phyloP scores from a whole-genome alignment of 2,113 vertebrate genomes.

The Talpa occidentalis region DNA sequence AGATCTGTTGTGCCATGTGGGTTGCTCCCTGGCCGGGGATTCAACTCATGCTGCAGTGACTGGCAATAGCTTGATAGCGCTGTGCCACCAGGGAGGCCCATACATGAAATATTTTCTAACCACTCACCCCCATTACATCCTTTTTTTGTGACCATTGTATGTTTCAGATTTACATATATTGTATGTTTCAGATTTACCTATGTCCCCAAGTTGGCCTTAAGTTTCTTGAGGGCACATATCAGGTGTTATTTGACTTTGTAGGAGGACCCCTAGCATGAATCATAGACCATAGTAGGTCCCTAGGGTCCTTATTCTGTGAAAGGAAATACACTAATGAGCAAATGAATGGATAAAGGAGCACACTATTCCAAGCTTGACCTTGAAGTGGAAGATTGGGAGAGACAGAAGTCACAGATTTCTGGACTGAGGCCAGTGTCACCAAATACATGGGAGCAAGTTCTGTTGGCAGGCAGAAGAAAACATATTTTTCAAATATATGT shows the following conservation, averaged over 20 bases:
- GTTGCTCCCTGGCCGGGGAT: too few species aligned
- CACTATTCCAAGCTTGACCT: neutral
- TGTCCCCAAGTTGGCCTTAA: neutral
- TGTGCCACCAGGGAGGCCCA: too few species aligned
- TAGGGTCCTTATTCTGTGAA: neutral
- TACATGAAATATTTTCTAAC: neutral
- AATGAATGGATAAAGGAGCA: neutral
- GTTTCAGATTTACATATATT: neutral
- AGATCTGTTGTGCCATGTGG: too few species aligned
- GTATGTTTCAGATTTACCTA: neutral
- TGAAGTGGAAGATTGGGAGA: neutral
- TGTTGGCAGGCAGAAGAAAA: neutral
- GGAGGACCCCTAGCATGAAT: neutral
- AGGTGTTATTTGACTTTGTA: neutral
- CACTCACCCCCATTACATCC: neutral
- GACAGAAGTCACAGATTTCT: neutral
- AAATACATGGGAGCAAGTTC: neutral
- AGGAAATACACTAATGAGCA: neutral
- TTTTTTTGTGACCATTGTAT: neutral
- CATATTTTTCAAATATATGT: neutral
- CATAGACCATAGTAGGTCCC: neutral
- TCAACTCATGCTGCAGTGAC: too few species aligned
- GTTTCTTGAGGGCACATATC: neutral
- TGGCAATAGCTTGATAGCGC: too few species aligned
- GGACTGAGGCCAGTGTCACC: neutral